Evolutionary conservation across 2,113 vertebrate genomes (phyloP).

Genomic region (Phaetusa simplex): DNA sequence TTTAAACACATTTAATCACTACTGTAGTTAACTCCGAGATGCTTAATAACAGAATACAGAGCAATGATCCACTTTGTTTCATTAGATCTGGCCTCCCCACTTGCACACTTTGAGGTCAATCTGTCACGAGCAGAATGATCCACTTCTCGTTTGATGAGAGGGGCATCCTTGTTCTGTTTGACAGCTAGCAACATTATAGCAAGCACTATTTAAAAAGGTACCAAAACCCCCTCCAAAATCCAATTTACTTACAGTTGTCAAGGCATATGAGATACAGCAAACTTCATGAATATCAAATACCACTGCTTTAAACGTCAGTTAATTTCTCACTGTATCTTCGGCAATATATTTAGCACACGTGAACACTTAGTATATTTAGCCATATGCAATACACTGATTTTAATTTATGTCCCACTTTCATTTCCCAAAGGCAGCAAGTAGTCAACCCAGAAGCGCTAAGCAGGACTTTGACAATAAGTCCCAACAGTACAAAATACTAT

Average conservation of each 20-base stretch:
- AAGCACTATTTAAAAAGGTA: neutral
- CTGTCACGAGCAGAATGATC: neutral
- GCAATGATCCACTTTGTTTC: neutral
- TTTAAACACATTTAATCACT: constrained; percentile 14
- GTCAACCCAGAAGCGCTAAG: neutral
- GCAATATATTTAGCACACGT: neutral
- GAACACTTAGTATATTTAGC: neutral
- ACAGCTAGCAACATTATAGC: neutral
- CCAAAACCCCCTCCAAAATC: neutral
- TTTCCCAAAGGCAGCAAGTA: neutral
- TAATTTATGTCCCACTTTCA: neutral
- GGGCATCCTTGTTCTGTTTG: neutral
- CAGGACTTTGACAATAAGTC: neutral
- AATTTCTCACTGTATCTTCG: neutral
- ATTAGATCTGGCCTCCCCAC: neutral
- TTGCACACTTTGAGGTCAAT: neutral
- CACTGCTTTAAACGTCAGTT: neutral
- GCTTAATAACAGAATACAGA: neutral
- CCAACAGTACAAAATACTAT: neutral
- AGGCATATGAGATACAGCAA: neutral
- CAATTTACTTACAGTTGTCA: neutral
- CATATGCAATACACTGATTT: neutral
- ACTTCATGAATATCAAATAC: neutral
- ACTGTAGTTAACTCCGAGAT: neutral
- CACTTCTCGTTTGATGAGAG: neutral